Evolutionary conservation across 2,797 vertebrate genomes (phyloP).

Genomic region (Myotis planiceps): DNA sequence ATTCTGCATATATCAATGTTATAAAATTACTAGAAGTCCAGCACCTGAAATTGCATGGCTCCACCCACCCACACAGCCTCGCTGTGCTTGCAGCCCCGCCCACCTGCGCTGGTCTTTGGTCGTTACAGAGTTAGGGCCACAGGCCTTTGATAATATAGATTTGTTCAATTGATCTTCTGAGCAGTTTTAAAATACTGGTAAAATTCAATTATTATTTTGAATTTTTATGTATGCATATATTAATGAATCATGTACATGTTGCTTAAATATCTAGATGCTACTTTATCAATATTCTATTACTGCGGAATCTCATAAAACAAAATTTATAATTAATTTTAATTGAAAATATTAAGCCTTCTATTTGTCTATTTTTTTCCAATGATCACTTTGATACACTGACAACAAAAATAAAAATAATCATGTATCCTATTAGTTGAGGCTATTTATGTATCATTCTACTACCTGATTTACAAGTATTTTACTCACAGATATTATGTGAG

Average conservation of each 20-base stretch:
- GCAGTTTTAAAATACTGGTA: neutral
- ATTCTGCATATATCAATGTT: neutral
- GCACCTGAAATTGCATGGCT: no score
- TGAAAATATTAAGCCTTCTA: neutral
- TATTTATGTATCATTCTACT: neutral
- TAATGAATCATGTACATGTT: neutral
- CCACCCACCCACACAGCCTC: no score
- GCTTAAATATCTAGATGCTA: neutral
- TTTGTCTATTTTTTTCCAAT: neutral
- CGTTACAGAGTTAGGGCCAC: no score
- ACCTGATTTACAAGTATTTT: slow-evolving; percentile 1
- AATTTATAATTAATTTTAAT: neutral
- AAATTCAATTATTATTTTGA: neutral
- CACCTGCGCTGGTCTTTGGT: no score
- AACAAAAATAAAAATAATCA: neutral
- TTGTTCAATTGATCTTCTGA: neutral
- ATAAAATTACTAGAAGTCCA: neutral
- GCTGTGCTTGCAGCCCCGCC: no score
- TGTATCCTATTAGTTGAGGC: neutral
- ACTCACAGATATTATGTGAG: neutral
- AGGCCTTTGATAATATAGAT: no score
- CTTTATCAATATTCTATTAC: neutral
- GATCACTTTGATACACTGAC: neutral
- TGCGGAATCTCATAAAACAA: neutral
- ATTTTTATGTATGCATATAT: neutral